Evolutionary conservation across 2,888 invertebrate species (phyloP), one percentile per base, ranked within the genome.

Genomic region (Microplitis deprimator): DNA sequence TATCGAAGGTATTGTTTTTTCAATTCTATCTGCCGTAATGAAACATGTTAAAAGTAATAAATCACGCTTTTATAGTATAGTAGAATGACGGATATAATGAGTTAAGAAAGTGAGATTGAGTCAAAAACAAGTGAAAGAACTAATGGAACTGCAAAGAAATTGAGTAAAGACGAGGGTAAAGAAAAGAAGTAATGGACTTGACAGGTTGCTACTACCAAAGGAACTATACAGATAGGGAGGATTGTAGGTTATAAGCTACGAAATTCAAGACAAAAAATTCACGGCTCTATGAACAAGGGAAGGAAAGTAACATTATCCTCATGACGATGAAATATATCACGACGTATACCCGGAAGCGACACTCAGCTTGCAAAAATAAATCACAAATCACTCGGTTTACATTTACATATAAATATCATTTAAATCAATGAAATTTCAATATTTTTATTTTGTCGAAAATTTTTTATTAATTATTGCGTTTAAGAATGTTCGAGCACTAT

Each of bases 101-200:
- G n/a, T 50, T 61, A 71, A n/a, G 50, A 29, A 59, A 39, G 40
- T 50, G 17, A 67, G 6, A 20, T 20, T 69, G 6, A 20, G 50
- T 50, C 10, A 59, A 20, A 69, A 69, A 50, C 10, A 41, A 20
- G 20, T 59, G 29, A 65, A 71, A 74, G 75, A 77, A 80, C 79
- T 83, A 82, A 84, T 84, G 83, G 81, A 83, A 83, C 82, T 79
- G 76, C 79, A 81, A 82, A 82, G 8, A 75, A 68, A 60, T 67
- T 17, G 59, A 38, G 65, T 67, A n/a, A 16, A 77, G 74, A 75
- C 68, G 39, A 71, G 79, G 68, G 59, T 73, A 29, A 40, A 41
- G 41, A 74, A 73, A 41, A 69, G 10, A 50, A 74, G 60, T 72
- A 50, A 50, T 8, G 8, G 40, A 75, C 60, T 73, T 40, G 40